phyloP scores from a whole-genome alignment of 2,113 vertebrate genomes.

The Cepphus grylle region DNA sequence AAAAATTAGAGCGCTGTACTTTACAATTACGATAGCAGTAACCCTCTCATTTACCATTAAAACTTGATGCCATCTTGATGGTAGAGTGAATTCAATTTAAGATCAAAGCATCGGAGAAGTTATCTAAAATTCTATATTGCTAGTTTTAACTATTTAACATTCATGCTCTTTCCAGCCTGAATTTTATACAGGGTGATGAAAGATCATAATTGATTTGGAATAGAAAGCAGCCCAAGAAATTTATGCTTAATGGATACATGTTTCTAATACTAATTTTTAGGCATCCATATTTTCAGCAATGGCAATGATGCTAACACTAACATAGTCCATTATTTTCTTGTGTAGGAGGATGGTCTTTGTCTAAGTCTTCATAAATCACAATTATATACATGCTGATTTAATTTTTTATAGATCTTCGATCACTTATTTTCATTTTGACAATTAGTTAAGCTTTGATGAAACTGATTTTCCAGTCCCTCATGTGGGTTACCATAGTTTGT shows the following conservation, averaged over 20 bases:
- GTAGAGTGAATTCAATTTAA: conserved; percentile 43
- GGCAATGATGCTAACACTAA: neutral
- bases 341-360: neutral
- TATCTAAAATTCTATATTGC: conserved; percentile 35
- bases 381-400: neutral
- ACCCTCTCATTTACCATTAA: conserved; percentile 13
- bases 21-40: neutral
- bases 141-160: conserved; percentile 6
- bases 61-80: conserved; percentile 40
- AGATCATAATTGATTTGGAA: conserved; percentile 17
- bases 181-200: neutral
- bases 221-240: neutral
- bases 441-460: neutral
- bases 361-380: neutral
- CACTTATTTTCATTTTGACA: neutral
- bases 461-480: neutral
- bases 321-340: neutral
- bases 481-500: neutral
- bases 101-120: conserved; percentile 38
- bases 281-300: neutral
- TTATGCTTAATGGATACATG: neutral
- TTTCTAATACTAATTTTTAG: neutral
- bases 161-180: neutral
- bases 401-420: neutral
- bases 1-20: neutral